phyloP scores from a whole-genome alignment of 2,888 invertebrate species.

The Melieria picta region DNA sequence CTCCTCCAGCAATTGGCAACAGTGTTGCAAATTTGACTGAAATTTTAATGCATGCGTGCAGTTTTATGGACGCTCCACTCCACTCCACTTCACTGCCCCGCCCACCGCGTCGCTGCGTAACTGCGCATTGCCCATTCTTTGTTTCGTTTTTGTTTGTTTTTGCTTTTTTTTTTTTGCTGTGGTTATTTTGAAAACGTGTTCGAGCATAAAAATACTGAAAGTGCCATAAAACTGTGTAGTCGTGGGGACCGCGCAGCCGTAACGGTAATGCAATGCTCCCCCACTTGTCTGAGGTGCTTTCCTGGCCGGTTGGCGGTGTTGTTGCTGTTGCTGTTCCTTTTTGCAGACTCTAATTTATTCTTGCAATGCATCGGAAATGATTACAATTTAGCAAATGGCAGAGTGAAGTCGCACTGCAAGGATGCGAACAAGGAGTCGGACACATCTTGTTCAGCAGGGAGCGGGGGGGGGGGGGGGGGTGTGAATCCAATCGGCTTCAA shows the following conservation, averaged over 20 bases:
- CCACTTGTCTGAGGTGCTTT: background rate
- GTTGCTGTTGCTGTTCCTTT: slow-evolving; percentile 2
- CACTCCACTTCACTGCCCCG: background rate
- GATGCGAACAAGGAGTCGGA: too few species aligned
- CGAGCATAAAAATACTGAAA: slow-evolving; percentile 45
- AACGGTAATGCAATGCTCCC: background rate
- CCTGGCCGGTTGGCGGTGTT: background rate
- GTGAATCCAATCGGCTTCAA: too few species aligned
- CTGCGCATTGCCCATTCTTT: background rate
- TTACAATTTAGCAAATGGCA: slow-evolving; percentile 26
- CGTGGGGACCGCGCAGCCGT: slow-evolving; percentile 8
- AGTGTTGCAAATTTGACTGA: slow-evolving; percentile 30
- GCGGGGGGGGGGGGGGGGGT: too few species aligned
- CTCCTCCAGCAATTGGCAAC: slow-evolving; percentile 16
- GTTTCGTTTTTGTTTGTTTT: background rate
- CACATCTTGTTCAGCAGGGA: too few species aligned
- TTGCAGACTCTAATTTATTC: slow-evolving; percentile 1
- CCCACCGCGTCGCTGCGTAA: background rate
- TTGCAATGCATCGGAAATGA: slow-evolving; percentile 28
- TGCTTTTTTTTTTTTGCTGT: slow-evolving; percentile 12
- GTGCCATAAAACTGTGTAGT: slow-evolving; percentile 39
- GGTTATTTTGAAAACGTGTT: slow-evolving; percentile 42
- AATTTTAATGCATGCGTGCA: slow-evolving; percentile 26
- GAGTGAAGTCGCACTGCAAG: background rate
- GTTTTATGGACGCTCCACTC: slow-evolving; percentile 24